Conservation (phyloP, 1,140 invertebrate species). For the Drosophila repleta region DNA sequence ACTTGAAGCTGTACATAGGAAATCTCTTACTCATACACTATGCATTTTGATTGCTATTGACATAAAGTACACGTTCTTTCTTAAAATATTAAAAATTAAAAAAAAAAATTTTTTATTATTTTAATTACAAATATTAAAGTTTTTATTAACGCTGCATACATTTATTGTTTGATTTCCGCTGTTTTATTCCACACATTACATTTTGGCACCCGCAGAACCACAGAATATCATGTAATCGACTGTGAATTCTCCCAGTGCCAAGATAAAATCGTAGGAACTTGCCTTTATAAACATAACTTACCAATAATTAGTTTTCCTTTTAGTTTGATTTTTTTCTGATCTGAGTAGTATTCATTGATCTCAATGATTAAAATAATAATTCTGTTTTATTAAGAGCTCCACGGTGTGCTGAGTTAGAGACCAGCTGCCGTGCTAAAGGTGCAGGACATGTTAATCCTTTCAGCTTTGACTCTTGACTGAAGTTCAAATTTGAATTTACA, state of each 20-base stretch:
- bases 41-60: no score
- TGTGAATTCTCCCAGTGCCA: slow-evolving; percentile 84
- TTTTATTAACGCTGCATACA: no score
- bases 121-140: no score
- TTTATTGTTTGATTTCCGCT: neutral
- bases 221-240: slow-evolving; percentile 75
- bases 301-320: neutral
- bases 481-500: slow-evolving; percentile 80
- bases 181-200: slow-evolving; percentile 42
- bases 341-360: neutral
- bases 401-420: neutral
- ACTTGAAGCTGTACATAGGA: no score
- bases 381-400: no score
- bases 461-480: slow-evolving; percentile 82
- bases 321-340: neutral
- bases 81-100: no score
- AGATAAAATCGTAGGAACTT: slow-evolving; percentile 56
- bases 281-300: slow-evolving; percentile 15
- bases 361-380: neutral
- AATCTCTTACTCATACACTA: no score
- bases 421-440: slow-evolving; percentile 43
- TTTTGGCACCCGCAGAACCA: slow-evolving; percentile 84
- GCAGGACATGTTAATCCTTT: slow-evolving; percentile 83
- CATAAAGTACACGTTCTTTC: no score
- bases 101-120: no score